Conservation (phyloP, 2,113 vertebrate genomes). For the Suricata suricatta region DNA sequence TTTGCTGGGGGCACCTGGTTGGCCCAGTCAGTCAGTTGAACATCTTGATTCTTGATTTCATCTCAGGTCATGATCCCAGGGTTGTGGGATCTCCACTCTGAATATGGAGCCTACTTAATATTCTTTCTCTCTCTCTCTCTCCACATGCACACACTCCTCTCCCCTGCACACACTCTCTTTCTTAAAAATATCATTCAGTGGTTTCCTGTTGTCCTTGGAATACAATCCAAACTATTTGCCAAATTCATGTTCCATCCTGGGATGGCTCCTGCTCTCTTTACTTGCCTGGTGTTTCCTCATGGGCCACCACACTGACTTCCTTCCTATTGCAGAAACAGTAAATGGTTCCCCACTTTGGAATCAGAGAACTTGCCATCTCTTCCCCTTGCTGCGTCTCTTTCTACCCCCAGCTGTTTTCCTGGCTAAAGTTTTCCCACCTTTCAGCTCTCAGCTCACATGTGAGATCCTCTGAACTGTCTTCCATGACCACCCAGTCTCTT, state of each 20-base stretch:
- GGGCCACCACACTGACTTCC: neutral
- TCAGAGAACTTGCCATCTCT: neutral
- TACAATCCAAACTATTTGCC: neutral
- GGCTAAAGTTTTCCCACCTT: neutral
- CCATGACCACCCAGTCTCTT: neutral
- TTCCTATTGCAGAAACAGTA: neutral
- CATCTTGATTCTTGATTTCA: too few relatives aligned
- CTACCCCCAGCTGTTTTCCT: neutral
- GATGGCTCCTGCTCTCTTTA: neutral
- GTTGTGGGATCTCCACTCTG: too few relatives aligned
- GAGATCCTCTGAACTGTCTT: neutral
- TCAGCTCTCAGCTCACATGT: neutral
- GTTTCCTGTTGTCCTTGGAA: neutral
- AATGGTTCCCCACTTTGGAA: too few relatives aligned
- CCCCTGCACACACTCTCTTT: too few relatives aligned
- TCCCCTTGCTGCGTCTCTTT: neutral
- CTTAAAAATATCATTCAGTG: neutral
- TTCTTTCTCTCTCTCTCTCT: too few relatives aligned
- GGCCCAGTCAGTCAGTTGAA: too few relatives aligned
- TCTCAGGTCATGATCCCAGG: too few relatives aligned
- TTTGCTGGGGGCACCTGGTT: too few relatives aligned
- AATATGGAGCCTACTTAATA: too few relatives aligned
- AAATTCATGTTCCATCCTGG: rapidly evolving
- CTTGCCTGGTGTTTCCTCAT: neutral
- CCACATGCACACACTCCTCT: too few relatives aligned